Evolutionary conservation across 2,888 invertebrate genomes (phyloP), one percentile per base, ranked within the genome.

Genomic region (Agrochola macilenta): DNA sequence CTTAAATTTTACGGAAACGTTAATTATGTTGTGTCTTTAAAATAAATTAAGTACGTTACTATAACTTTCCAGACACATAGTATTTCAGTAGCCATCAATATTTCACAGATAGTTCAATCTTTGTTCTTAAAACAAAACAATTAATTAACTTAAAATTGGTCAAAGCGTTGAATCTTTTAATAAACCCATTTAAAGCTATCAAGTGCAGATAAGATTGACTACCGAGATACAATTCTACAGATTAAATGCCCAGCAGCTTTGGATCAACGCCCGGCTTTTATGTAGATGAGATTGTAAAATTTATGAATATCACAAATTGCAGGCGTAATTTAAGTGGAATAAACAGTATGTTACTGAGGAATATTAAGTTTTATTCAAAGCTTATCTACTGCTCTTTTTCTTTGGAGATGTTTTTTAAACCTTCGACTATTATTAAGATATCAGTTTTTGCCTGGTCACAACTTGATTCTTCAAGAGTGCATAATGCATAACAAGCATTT

Each of bases 231-330:
- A 82, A 83, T 79, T 80, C 81, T 65, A 64, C 68, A 78, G 73
- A 85, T 82, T 78, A 79, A 80, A 75, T 80, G 76, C 66, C 77
- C 86, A 83, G 86, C 66, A 85, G 83, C 81, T 69, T 81, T 81
- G 61, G 81, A 85, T 83, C 71, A 84, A 84, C 81, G 82, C 79
- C 73, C 78, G 77, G 54, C 73, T 52, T 84, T 85, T 77, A 83
- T 86, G 79, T 75, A 86, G 80, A 87, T 84, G 69, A 72, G 72
- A 83, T 79, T 79, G 76, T 80, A 78, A 75, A 83, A 83, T 78
- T 82, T 78, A 86, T 80, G 69, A 79, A 76, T 77, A 60, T 66
- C 78, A 84, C 76, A 78, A 86, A 83, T 81, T 76, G 68, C 57
- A 74, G 39, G n/a, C 30, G 58, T 72, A 54, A 63, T 69, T 74